These are phyloP conservation scores for Hipposideros armiger DNA, from an alignment of 2,113 vertebrate species.

Conservation along the genomic window DNA sequence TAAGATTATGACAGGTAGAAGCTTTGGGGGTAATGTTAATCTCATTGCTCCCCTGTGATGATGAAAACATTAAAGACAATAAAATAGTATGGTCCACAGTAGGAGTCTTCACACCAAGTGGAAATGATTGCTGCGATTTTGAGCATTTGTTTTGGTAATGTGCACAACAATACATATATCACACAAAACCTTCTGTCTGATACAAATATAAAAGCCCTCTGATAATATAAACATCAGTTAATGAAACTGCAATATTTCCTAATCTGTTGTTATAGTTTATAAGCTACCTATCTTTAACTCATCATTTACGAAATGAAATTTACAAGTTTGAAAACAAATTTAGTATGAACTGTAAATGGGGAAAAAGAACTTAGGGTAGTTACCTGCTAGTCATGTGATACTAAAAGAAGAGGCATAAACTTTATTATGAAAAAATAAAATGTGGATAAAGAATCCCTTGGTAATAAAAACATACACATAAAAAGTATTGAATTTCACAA, in stretches of 20 bases:
- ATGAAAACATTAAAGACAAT: neutral
- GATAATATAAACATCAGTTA: neutral
- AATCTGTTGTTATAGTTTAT: neutral
- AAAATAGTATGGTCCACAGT: neutral
- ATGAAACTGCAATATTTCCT: neutral
- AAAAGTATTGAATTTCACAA: conserved; percentile 60
- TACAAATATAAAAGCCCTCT: neutral
- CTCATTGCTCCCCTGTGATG: neutral
- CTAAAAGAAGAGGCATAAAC: conserved; percentile 19
- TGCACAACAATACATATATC: neutral
- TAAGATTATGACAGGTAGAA: neutral
- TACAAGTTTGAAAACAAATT: neutral
- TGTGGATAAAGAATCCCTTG: conserved; percentile 18
- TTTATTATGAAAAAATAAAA: conserved; percentile 63
- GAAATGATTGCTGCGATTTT: neutral
- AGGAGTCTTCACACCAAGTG: neutral
- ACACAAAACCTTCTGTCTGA: neutral
- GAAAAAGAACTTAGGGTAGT: neutral
- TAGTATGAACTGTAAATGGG: neutral
- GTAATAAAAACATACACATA: conserved; percentile 58
- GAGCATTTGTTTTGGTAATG: neutral
- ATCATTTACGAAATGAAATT: neutral
- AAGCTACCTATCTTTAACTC: neutral
- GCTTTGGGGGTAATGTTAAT: neutral
- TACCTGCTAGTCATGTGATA: neutral